Conservation (phyloP, 2,797 vertebrate genomes). For the Sebastes dallii region DNA sequence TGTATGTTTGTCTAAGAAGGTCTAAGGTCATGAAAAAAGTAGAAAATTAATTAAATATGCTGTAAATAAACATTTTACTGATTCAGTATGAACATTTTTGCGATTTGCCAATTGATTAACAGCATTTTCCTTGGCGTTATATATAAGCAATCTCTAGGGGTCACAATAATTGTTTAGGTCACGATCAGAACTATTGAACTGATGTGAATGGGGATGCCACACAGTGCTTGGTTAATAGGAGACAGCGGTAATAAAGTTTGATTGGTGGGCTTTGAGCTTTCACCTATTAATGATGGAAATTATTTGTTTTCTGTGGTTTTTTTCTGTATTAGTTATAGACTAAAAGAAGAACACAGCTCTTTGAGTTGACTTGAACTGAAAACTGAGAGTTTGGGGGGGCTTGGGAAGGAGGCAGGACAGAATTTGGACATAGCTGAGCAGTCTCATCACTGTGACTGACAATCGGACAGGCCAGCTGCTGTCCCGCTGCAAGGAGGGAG, state of each 20-base stretch:
- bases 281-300: neutral
- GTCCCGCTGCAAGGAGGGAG: conserved; percentile 47
- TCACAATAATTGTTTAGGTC: neutral
- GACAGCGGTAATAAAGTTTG: neutral
- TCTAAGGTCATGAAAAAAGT: too few relatives aligned
- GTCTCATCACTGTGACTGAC: conserved; percentile 70
- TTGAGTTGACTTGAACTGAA: neutral
- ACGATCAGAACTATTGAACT: neutral
- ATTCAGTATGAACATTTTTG: neutral
- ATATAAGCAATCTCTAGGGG: neutral
- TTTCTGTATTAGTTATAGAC: neutral
- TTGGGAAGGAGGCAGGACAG: conserved; percentile 42
- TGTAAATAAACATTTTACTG: neutral
- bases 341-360: neutral
- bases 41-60: too few relatives aligned
- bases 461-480: conserved; percentile 69
- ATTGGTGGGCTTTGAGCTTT: neutral
- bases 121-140: neutral
- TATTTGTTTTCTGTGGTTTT: neutral
- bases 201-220: neutral
- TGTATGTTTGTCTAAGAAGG: too few relatives aligned
- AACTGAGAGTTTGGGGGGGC: neutral
- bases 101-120: too few relatives aligned
- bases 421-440: conserved; percentile 67
- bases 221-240: neutral